Conservation (phyloP, 2,797 vertebrate species). For the Brotula barbata region DNA sequence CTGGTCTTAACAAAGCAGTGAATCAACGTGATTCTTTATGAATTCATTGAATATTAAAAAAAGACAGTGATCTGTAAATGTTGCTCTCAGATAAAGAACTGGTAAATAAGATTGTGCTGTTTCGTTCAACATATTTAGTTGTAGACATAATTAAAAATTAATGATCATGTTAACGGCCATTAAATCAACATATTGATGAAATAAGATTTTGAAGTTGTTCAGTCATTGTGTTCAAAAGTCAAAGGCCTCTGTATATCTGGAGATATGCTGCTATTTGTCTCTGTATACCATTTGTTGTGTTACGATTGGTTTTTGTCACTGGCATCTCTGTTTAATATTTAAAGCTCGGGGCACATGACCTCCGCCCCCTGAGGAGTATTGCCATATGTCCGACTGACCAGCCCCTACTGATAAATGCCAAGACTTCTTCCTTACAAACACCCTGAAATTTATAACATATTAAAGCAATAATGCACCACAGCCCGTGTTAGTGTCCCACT, state of each 20-base stretch:
- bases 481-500: constrained; percentile 1
- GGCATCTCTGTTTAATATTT: constrained; percentile 20
- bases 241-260: too few species aligned
- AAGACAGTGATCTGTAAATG: too few species aligned
- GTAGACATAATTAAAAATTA: too few species aligned
- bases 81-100: too few species aligned
- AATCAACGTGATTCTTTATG: not conserved
- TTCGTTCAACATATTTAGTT: too few species aligned
- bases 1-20: not conserved
- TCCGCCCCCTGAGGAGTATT: constrained; percentile 14
- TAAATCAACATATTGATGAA: too few species aligned
- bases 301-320: not conserved
- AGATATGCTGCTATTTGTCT: not conserved
- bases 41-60: too few species aligned
- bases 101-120: too few species aligned
- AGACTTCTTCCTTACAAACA: constrained; percentile 11
- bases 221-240: too few species aligned
- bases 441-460: not conserved
- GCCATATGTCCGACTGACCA: constrained; percentile 58
- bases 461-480: constrained; percentile 2
- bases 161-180: too few species aligned
- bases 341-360: constrained; percentile 31
- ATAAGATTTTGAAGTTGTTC: too few species aligned
- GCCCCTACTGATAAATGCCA: constrained; percentile 26
- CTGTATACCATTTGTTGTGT: too few species aligned